phyloP scores from a whole-genome alignment of 2,888 invertebrate genomes.

The Tribolium freemani region DNA sequence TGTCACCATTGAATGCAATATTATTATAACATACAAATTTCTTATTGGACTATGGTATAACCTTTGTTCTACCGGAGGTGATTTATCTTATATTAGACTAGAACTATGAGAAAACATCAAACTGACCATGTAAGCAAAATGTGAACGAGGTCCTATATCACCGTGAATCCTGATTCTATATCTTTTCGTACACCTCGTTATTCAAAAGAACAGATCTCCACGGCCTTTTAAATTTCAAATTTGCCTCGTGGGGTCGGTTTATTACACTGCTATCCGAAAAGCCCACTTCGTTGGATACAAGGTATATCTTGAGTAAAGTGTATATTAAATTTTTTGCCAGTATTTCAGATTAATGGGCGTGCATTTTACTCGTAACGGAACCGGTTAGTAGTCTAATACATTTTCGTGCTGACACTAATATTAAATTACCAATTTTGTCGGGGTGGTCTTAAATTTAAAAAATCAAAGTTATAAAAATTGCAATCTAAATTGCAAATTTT shows the following conservation, averaged over 20 bases:
- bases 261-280: slow-evolving; percentile 19
- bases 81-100: not conserved
- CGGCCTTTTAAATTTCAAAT: slow-evolving; percentile 30
- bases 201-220: slow-evolving; percentile 33
- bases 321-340: slow-evolving; percentile 20
- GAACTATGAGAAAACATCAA: not conserved
- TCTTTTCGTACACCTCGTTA: slow-evolving; percentile 20
- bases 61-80: not conserved
- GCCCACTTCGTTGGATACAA: not conserved
- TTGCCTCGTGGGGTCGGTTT: slow-evolving; percentile 33
- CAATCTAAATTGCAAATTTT: not conserved
- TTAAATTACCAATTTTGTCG: slow-evolving; percentile 2
- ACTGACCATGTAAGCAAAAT: slow-evolving; percentile 9
- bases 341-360: slow-evolving; percentile 21
- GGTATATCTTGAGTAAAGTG: slow-evolving; percentile 25
- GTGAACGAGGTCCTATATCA: slow-evolving; percentile 8
- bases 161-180: slow-evolving; percentile 18
- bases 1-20: too few relatives aligned
- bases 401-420: slow-evolving; percentile 16
- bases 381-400: slow-evolving; percentile 12
- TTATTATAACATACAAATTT: not conserved
- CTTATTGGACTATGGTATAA: not conserved
- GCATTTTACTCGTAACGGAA: slow-evolving; percentile 6
- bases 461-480: not conserved
- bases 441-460: not conserved